Percentiles rank a stretch among this genome's conserved stretches.
These are phyloP conservation scores for Synanthedon formicaeformis DNA, from an alignment of 2,888 invertebrate genomes.

Conservation along the genomic window DNA sequence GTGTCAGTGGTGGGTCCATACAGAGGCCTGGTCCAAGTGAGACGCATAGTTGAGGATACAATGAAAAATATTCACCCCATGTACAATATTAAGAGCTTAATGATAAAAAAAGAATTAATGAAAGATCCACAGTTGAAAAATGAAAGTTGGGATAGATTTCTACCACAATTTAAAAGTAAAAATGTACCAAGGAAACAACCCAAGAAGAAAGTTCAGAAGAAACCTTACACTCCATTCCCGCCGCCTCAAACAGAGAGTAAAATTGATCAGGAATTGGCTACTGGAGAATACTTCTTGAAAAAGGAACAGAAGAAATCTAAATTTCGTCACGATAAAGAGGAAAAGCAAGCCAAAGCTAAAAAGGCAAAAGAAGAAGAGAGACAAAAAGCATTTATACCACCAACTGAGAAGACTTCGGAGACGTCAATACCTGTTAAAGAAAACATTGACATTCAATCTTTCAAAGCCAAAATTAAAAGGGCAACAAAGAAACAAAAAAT, in stretches of 20 bases:
- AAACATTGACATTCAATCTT: conserved; percentile 74
- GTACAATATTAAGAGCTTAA: conserved; percentile 95
- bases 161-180: conserved; percentile 92
- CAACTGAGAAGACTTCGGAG: conserved; percentile 68
- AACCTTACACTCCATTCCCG: conserved; percentile 97
- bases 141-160: conserved; percentile 96
- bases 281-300: conserved; percentile 96
- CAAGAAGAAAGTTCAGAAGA: conserved; percentile 89
- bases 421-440: conserved; percentile 22
- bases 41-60: conserved; percentile 93
- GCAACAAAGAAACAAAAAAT: neutral
- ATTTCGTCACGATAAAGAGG: conserved; percentile 78
- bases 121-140: conserved; percentile 92
- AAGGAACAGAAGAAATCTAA: conserved; percentile 82
- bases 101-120: conserved; percentile 96
- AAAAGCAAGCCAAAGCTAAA: conserved; percentile 81
- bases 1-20: conserved; percentile 97
- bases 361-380: conserved; percentile 81
- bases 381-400: conserved; percentile 85
- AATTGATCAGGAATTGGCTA: conserved; percentile 91
- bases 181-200: conserved; percentile 92
- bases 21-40: conserved; percentile 86
- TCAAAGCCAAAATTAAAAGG: conserved; percentile 83
- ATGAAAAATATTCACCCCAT: conserved; percentile 99
- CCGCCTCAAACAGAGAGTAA: conserved; percentile 94